Base-by-base conservation (phyloP, 2,113 vertebrate genomes). In the Saguinus imperator region DNA sequence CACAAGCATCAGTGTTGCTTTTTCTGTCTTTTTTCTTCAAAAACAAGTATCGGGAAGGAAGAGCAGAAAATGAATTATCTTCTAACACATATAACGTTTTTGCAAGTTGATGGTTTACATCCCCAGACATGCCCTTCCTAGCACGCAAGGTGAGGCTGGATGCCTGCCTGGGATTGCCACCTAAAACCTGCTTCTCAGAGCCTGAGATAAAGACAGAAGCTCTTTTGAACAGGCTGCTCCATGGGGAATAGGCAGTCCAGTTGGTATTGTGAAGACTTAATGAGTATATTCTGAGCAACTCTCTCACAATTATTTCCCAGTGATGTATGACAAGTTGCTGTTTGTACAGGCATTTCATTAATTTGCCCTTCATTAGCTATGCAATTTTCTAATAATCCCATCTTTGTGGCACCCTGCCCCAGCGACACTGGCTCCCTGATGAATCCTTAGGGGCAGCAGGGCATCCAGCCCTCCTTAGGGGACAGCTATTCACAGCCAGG, bases 361-460 rank as follows among this genome's bases (percentile, higher is more conserved):
- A 98, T 98, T 98, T 98, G 94, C 85, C 95, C 98, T 98, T 98
- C 97, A 98, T 98, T 98, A 98, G 93, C 97, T 98, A 50, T 97
- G 94, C 98, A 98, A 98, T 98, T 98, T 98, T 91, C 98, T 98
- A 98, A 98, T 98, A 98, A 98, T 97, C 96, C 55, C 27, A 94
- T 96, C 97, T 98, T 97, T 93, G 94, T 96, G 97, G 92, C 68
- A 43, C 96, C 98, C 72, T 96, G 97, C 96, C 96, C 96, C 97
- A 6, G 61, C 13, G 97, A 97, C 90, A 96, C 48, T 89, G 95
- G 96, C 83, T 89, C 89, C 80, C 79, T 80, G 88, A 93, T n/a
- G 91, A 95, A 96, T 72, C 25, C 84, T 96, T 77, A 50, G 1
- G 84, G 91, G 89, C 37, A 3, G 0, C 72, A 92, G 89, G 85